Evolutionary conservation across 2,888 invertebrate genomes (phyloP), one percentile per base, ranked within the genome.

Genomic region (Synergus laeviventris): DNA sequence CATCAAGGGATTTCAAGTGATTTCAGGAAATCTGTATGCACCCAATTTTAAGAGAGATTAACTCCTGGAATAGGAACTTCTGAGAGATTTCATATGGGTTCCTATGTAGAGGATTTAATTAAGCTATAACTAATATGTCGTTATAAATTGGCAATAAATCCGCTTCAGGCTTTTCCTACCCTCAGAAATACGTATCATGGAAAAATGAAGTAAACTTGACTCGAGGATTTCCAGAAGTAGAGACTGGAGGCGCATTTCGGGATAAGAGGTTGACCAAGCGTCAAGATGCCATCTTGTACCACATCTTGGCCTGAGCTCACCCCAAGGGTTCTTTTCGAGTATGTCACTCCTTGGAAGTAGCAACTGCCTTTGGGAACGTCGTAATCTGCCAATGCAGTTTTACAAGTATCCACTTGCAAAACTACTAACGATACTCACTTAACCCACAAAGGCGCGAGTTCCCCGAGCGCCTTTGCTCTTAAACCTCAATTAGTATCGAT

Each of bases 341-440:
- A 31, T 49, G 5, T 16, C 45, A 45, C 45, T 49, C 49, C 31
- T 54, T 45, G 49, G 54, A 70, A 70, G 45, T 9, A 49, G 70
- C 70, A 70, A 70, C 70, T 24, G 24, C 45, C 31, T 24, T 42
- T 14, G 21, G 1, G 49, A n/a, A 70, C 31, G 16, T 45, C 21
- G 70, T 54, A 49, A 70, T 70, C 70, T 49, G n/a, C 70, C 49
- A 70, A 70, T 70, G 70, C 70, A 70, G 31, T 49, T 70, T 70
- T 70, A 54, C n/a, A 49, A 70, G 70, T 70, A 54, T 70, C 70
- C 49, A 54, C 70, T 70, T 70, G 49, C 31, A 70, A 49, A 49
- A 70, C 49, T 70, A 31, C 49, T 70, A 11, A 49, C 36, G 70
- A 54, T 70, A 49, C 70, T 70, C 70, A 70, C 70, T 70, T 54